A percentile compares a stretch with the other conserved stretches of the same genome.
These are phyloP conservation scores for Plebejus anna DNA, from an alignment of 2,888 invertebrate genomes.

Conservation along the genomic window DNA sequence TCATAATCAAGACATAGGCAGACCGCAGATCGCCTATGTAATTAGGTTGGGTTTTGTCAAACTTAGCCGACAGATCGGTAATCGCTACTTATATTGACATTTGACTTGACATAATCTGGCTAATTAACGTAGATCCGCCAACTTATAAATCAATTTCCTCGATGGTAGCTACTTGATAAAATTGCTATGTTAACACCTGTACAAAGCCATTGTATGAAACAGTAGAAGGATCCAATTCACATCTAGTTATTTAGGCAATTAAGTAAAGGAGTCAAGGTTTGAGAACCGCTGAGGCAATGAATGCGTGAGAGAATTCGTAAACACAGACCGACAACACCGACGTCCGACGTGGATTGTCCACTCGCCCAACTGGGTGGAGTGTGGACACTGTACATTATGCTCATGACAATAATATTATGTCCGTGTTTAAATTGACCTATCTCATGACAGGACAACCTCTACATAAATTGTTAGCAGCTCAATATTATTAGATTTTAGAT, in stretches of 20 bases:
- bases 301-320: constrained; percentile 59
- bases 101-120: no score
- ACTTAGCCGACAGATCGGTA: no score
- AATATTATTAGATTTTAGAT: no score
- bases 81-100: no score
- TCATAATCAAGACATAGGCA: no score
- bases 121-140: no score
- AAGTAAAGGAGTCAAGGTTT: constrained; percentile 60
- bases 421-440: neutral
- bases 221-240: constrained; percentile 30
- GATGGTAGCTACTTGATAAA: neutral
- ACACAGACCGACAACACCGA: constrained; percentile 35
- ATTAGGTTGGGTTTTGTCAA: no score
- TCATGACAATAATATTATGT: neutral
- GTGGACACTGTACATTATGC: neutral
- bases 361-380: neutral
- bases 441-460: neutral
- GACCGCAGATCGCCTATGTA: no score
- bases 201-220: constrained; percentile 33
- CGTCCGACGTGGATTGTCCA: neutral
- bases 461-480: neutral
- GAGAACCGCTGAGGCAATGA: constrained; percentile 48
- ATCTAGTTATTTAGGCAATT: constrained; percentile 44
- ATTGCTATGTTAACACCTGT: neutral
- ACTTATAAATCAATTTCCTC: neutral